Conservation (phyloP, 2,888 invertebrate genomes). For the Eueremaeus valkanovi region DNA sequence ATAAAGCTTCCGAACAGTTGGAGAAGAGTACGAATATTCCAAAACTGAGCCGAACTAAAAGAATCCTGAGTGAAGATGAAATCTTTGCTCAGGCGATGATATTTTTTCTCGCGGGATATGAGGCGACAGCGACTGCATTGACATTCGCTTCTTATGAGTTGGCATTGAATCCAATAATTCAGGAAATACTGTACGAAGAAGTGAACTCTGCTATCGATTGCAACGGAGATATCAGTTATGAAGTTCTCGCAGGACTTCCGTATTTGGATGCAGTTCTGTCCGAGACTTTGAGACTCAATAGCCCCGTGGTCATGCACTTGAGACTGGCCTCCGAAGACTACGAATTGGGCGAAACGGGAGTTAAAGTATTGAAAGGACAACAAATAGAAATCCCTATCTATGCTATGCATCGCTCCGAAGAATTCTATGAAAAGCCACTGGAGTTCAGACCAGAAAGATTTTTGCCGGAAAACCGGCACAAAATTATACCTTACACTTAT, state of each 20-base stretch:
- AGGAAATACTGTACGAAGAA: background rate
- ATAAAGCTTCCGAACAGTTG: background rate
- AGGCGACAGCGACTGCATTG: background rate
- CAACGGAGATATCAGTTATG: background rate
- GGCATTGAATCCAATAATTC: background rate
- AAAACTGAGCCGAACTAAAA: background rate
- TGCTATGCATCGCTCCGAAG: too few relatives aligned
- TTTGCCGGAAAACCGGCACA: too few relatives aligned
- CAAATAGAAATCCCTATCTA: too few relatives aligned
- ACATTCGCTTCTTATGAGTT: background rate
- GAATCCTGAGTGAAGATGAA: background rate
- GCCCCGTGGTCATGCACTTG: too few relatives aligned
- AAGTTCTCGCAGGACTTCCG: background rate
- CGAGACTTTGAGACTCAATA: too few relatives aligned
- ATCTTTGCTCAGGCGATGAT: background rate
- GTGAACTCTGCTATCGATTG: background rate
- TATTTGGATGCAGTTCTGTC: background rate
- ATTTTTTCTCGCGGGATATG: background rate
- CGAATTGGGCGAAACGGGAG: too few relatives aligned
- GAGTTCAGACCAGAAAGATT: too few relatives aligned
- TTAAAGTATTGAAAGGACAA: too few relatives aligned
- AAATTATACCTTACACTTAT: too few relatives aligned
- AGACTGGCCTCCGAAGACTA: too few relatives aligned
- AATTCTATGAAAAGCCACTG: too few relatives aligned
- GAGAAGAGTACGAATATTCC: background rate